Base-by-base conservation (phyloP, 2,888 invertebrate genomes). In the Drosophila longiperda region DNA sequence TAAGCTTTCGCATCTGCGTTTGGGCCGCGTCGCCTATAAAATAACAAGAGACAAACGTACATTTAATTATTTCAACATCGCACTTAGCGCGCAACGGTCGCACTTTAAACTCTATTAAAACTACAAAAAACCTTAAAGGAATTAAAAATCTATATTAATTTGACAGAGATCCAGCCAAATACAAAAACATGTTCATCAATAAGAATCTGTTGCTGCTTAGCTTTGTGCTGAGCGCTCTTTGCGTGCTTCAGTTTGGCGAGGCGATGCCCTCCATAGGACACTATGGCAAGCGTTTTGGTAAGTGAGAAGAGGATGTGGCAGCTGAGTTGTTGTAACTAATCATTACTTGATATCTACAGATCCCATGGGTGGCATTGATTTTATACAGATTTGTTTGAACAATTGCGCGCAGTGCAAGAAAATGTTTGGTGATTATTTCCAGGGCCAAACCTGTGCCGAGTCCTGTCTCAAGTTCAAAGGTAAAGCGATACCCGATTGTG, bases 341-440 rank as follows among this genome's bases (percentile, higher is more conserved):
- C n/a, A 12, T 23, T 65, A 52, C 20, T 65, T 54, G 29, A 49
- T n/a, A 32, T 54, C 32, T 52, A 15, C 38, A 89, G 89, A 90
- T 83, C 67, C 88, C 33, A 85, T 91, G 82, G 81, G 86, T 66
- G 94, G 94, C 77, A 94, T 94, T 91, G 95, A 95, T 77, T 91
- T 89, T 48, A 92, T 95, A 85, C 96, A 96, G 78, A 94, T 96
- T 60, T 97, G 97, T 93, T 95, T 97, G 70, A 95, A 97, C 83
- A 98, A 98, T 93, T 98, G 98, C 91, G 97, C 97, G 0, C 97
- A 97, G 90, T 98, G 97, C 93, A 97, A 97, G 93, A 97, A 96
- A 92, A 97, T 97, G 96, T 96, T 96, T 79, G 97, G 97, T 0
- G 95, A 95, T 0, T 97, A 96, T 94, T 98, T 98, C 93, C 96